These are phyloP conservation scores for Falco concolor DNA, from an alignment of 2,797 vertebrate genomes.

Conservation along the genomic window DNA sequence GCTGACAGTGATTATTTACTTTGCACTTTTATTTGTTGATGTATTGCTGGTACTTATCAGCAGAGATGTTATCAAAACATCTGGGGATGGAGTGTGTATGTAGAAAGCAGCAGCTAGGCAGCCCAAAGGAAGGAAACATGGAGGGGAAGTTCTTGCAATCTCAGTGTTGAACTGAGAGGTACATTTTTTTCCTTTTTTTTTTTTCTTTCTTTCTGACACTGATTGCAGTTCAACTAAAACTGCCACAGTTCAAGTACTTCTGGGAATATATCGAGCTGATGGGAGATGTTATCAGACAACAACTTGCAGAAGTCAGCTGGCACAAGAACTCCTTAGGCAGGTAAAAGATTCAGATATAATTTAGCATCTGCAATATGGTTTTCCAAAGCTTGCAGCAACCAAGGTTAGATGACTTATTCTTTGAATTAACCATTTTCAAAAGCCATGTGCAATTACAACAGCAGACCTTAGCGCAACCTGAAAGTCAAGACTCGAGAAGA, in stretches of 20 bases:
- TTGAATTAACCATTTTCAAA: neutral
- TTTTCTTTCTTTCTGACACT: neutral
- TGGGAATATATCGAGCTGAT: neutral
- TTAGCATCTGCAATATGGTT: neutral
- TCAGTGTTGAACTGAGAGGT: neutral
- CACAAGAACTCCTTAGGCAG: neutral
- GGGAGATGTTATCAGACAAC: neutral
- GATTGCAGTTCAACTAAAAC: neutral
- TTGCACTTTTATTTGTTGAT: constrained; percentile 41
- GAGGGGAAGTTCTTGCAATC: neutral
- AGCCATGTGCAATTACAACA: neutral
- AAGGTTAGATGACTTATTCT: neutral
- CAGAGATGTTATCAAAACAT: constrained; percentile 43
- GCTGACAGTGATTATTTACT: constrained; percentile 64
- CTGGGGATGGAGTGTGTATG: neutral
- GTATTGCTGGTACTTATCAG: neutral
- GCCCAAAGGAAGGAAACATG: neutral
- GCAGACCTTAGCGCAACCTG: neutral
- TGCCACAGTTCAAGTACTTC: neutral
- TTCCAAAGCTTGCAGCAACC: neutral
- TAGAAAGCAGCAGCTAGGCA: neutral
- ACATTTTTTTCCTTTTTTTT: neutral
- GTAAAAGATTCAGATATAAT: neutral
- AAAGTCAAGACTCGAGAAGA: neutral
- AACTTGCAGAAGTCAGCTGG: neutral